Evolutionary conservation across 2,113 vertebrate species (phyloP).

Genomic region (Alligator mississippiensis): DNA sequence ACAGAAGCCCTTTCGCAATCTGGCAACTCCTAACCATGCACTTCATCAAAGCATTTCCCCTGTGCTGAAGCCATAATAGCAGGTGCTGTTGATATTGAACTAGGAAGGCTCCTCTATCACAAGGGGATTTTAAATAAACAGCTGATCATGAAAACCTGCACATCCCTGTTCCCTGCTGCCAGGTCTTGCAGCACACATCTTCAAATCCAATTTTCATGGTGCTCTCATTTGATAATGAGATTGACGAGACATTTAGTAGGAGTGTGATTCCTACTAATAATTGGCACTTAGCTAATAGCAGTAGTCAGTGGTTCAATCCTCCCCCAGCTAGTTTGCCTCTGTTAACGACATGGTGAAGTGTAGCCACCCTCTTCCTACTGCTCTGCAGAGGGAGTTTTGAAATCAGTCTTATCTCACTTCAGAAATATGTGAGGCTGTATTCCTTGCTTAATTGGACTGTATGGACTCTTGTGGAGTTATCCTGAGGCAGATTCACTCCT

Average conservation of each 20-base stretch:
- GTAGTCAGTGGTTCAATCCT: rapidly evolving
- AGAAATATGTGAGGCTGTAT: background rate
- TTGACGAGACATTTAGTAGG: background rate
- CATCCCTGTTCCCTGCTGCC: background rate
- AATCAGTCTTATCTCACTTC: background rate
- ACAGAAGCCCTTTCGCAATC: background rate
- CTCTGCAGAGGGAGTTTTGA: background rate
- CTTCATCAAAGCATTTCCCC: background rate
- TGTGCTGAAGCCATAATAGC: background rate
- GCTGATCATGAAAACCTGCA: background rate
- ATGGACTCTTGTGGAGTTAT: background rate
- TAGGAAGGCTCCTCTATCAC: background rate
- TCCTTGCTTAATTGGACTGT: background rate
- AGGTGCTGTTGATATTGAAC: background rate
- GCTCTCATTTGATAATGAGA: background rate
- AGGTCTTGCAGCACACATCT: rapidly evolving
- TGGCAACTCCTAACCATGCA: background rate
- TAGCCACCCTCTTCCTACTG: background rate
- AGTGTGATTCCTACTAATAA: background rate
- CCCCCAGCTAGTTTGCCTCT: background rate
- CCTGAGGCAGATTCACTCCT: background rate
- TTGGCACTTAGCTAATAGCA: background rate
- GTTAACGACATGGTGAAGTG: background rate
- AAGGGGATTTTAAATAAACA: background rate
- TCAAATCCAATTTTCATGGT: background rate